Conservation (phyloP, 2,888 invertebrate species). For the Dusona sp. region DNA sequence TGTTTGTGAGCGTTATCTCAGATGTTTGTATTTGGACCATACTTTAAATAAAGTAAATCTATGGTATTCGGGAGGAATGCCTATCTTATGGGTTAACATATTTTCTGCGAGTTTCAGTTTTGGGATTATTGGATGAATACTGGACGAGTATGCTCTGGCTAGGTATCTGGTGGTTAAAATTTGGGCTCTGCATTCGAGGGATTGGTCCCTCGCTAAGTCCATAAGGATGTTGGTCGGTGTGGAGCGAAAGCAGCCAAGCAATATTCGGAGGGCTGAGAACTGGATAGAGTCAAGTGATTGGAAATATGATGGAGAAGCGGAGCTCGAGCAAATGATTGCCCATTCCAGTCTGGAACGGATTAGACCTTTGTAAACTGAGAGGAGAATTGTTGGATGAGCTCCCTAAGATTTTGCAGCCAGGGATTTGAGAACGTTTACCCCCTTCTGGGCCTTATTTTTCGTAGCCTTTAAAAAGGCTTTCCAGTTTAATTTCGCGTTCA, state of each 20-base stretch:
- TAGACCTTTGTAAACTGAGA: conserved; percentile 36
- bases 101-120: background rate
- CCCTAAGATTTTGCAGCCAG: conserved; percentile 36
- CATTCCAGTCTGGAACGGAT: conserved; percentile 8
- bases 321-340: background rate
- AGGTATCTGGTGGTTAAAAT: background rate
- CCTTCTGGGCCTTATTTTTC: background rate
- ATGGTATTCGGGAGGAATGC: too few relatives aligned
- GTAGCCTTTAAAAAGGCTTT: background rate
- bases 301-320: background rate
- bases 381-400: background rate
- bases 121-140: conserved; percentile 15
- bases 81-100: too few relatives aligned
- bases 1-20: too few relatives aligned
- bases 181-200: background rate
- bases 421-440: conserved; percentile 11
- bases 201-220: background rate
- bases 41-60: too few relatives aligned
- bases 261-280: background rate
- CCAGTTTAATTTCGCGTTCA: conserved; percentile 43
- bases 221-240: conserved; percentile 16
- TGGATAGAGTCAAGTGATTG: too few relatives aligned
- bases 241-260: background rate
- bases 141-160: background rate
- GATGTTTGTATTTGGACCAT: too few relatives aligned